These are phyloP conservation scores for Nerophis lumbriciformis DNA, from an alignment of 2,113 vertebrate species.

Conservation along the genomic window DNA sequence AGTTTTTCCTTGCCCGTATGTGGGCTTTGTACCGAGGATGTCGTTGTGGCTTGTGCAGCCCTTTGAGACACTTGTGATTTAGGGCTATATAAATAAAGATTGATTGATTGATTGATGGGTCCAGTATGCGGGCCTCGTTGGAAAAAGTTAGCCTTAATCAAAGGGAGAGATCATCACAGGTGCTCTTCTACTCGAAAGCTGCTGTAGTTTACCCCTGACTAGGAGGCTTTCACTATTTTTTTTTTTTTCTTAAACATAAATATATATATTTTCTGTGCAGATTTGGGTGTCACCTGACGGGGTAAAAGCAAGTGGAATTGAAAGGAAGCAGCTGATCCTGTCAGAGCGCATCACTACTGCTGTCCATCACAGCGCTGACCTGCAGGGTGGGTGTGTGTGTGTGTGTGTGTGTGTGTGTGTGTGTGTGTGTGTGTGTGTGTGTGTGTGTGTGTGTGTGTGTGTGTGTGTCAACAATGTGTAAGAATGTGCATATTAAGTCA, in stretches of 20 bases:
- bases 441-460: constrained; percentile 17
- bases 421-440: constrained; percentile 13
- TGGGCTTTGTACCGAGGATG: no score
- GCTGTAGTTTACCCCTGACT: no score
- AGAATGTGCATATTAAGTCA: constrained; percentile 64
- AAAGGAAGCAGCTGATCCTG: constrained; percentile 78
- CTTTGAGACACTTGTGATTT: no score
- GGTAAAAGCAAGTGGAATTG: constrained; percentile 71
- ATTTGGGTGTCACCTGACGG: constrained; percentile 72
- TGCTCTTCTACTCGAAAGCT: constrained; percentile 42
- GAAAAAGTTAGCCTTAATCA: no score
- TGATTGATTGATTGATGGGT: no score
- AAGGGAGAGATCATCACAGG: neutral
- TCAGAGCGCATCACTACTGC: constrained; percentile 72
- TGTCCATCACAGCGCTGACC: constrained; percentile 66
- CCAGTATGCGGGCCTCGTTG: no score
- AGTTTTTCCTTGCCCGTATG: no score
- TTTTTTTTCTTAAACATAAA: constrained; percentile 46
- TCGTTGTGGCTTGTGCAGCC: no score
- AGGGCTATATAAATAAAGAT: no score
- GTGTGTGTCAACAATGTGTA: constrained; percentile 48
- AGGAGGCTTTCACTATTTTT: constrained; percentile 21
- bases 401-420: constrained; percentile 7
- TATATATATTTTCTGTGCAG: neutral
- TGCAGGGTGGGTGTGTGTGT: constrained; percentile 54